Evolutionary conservation across 2,113 vertebrate genomes (phyloP).

Genomic region (Pomatostomus ruficeps): DNA sequence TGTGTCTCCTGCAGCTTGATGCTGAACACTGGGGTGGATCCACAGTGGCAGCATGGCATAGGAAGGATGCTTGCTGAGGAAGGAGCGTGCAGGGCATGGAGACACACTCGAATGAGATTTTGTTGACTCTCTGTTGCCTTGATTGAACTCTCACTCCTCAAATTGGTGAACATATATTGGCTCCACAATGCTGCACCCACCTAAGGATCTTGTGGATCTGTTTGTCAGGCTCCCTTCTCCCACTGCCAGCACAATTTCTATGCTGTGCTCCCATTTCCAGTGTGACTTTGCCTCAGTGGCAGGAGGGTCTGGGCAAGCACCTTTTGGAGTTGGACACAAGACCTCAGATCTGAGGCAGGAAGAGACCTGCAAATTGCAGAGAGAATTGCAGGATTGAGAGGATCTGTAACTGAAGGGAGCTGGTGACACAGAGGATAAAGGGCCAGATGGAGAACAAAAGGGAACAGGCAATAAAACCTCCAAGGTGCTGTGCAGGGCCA

Average conservation of each 20-base stretch:
- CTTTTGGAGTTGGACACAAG: background rate
- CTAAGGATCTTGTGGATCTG: background rate
- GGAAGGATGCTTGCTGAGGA: background rate
- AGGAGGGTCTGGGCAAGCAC: background rate
- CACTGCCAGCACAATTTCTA: background rate
- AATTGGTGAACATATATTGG: accelerated
- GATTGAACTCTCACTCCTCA: background rate
- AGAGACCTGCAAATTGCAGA: background rate
- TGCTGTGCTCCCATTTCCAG: background rate
- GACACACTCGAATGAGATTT: background rate
- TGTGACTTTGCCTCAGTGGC: background rate
- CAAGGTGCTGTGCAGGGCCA: background rate
- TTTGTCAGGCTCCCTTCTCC: background rate
- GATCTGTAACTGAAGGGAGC: background rate
- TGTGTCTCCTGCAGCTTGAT: background rate
- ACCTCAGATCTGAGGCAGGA: background rate
- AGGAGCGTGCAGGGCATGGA: background rate
- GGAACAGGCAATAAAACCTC: background rate
- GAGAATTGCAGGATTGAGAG: background rate
- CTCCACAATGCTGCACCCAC: background rate
- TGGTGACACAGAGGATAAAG: background rate
- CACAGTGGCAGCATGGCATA: accelerated
- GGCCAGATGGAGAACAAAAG: background rate
- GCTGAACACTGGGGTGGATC: background rate
- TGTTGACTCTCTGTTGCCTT: background rate